phyloP scores from a whole-genome alignment of 30 jellyfish, hydroid and myxozoan species.

The Mastigias papua region DNA sequence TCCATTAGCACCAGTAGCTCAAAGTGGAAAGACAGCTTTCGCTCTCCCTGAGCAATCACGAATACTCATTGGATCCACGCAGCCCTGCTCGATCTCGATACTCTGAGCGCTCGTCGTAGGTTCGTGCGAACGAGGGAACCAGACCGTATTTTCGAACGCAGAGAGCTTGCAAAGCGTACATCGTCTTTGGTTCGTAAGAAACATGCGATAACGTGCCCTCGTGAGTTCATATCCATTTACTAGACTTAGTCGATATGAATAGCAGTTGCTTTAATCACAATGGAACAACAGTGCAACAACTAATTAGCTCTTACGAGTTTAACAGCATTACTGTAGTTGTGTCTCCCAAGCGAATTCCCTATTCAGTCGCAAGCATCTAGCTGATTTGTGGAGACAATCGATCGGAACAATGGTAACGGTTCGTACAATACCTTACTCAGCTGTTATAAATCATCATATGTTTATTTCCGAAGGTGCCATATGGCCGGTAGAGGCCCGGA shows the following conservation, averaged over 20 bases:
- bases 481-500: background rate
- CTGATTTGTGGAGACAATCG: constrained; percentile 14
- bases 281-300: constrained; percentile 8
- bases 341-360: constrained; percentile 52
- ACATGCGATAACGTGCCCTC: constrained; percentile 50
- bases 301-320: constrained; percentile 70
- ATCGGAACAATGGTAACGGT: constrained; percentile 29
- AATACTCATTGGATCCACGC: no score
- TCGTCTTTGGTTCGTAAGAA: background rate
- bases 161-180: background rate
- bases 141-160: no score
- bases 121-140: no score
- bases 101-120: no score
- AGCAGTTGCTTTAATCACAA: constrained; percentile 21
- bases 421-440: background rate
- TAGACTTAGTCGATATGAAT: background rate
- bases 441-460: background rate
- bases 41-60: no score
- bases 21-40: no score
- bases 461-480: background rate
- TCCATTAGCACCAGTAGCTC: background rate
- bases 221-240: background rate
- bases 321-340: constrained; percentile 45
- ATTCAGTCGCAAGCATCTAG: constrained; percentile 23
- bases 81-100: no score